Base-by-base conservation (phyloP, 2,113 vertebrate genomes). In the Neomonachus schauinslandi region DNA sequence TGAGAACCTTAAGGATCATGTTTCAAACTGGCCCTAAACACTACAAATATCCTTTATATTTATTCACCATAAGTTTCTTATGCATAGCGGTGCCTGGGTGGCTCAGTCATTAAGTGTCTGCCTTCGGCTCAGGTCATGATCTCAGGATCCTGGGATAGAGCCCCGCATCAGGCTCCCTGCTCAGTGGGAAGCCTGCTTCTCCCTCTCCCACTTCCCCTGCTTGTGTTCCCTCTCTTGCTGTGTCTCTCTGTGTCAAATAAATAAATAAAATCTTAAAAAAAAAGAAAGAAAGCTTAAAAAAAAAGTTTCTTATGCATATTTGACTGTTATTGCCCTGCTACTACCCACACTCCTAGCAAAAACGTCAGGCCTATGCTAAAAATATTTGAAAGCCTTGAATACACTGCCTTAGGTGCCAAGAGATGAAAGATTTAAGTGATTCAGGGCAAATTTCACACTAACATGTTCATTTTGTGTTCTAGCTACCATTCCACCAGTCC, bases 361-460 rank as follows among this genome's bases (percentile, higher is more conserved):
- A 86, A 91, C 59, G 21, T 95, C 85, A 85, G 53, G 39, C 15
- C 49, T 76, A 28, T 49, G 42, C 42, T 84, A 95, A 95, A 87
- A 95, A 63, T 61, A 46, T 55, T 55, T 53, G 19, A 85, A 97
- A 61, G 31, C 26, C 12, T 76, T 85, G 39, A 85, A 72, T 39
- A 28, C 15, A 86, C 15, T 79, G 49, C 21, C 53, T 39, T 49
- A 57, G 19, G 28, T 71, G 85, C 18, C 16, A 69, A 76, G 1
- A 88, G 49, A 65, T 88, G 10, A 82, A 88, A 77, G 59, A 88
- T 33, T 49, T 71, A 57, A 49, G 6, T 72, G 16, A 93, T 51
- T 89, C 61, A 55, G 22, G 13, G 31, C 11, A 36, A 74, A 36
- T 81, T 91, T 72, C 55, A 72, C 0, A 88, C 11, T 79, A 79